Evolutionary conservation across 2,888 invertebrate genomes (phyloP), one percentile per base, ranked within the genome.

Genomic region (Coelopa pilipes): DNA sequence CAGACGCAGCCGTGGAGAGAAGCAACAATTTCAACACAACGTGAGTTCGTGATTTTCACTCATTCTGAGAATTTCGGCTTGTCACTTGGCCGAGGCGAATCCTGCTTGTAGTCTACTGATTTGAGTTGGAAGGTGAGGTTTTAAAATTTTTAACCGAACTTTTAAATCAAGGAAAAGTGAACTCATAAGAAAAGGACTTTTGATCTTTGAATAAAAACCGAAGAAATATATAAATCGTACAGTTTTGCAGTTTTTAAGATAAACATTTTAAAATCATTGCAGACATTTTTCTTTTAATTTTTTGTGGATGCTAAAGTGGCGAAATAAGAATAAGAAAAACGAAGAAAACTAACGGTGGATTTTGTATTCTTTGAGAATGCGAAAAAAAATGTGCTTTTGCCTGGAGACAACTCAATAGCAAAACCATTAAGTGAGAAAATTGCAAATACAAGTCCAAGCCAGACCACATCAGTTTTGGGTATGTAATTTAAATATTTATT

Each of bases 91-190:
- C 17, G 5, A 55, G 65, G 15, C 46, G 65, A 63, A 75, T 76
- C 76, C 76, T 76, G 75, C 75, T 75, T 75, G 67, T 57, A 77
- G 78, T 78, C 77, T 77, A 78, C 78, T 78, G 78, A 78, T 78
- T 79, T 80, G 79, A 79, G 78, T 78, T 77, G 79, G 76, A 79
- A 78, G 80, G 80, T 80, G 79, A 80, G 80, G 79, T 80, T 80
- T 80, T 80, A 49, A 71, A 71, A 71, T 55, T 63, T 70, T 71
- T 45, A 71, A 71, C 46, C 71, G 5, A 55, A 50, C 55, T 71
- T 71, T 67, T 70, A 46, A 62, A 70, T 63, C 12, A 47, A 49
- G 50, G 21, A 34, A 57, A 65, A 71, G 62, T 70, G 55, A 53
- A 47, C 70, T 71, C 59, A 60, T 47, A 34, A 46, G 60, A 60